phyloP scores from a whole-genome alignment of 2,113 vertebrate species.

The Leptodactylus fuscus region DNA sequence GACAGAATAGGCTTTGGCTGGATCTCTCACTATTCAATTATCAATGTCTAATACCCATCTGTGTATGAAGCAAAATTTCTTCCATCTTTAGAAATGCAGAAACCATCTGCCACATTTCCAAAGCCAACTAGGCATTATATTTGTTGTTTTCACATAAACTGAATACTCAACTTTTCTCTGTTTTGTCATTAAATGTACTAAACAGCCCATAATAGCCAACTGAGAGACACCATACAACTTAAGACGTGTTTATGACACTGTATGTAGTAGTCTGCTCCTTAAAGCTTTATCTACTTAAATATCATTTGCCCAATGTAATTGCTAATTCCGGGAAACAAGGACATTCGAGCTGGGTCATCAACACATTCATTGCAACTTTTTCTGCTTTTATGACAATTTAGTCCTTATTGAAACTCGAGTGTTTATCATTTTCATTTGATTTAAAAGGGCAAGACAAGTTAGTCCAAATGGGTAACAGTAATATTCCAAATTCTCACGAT shows the following conservation, averaged over 20 bases:
- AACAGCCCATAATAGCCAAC: background rate
- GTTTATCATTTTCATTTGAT: no score
- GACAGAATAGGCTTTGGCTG: background rate
- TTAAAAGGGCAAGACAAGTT: no score
- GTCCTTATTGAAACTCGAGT: background rate
- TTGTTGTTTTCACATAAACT: background rate
- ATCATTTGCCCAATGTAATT: background rate
- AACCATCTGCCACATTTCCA: background rate
- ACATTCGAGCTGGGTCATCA: background rate
- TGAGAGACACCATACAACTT: no score
- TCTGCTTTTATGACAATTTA: background rate
- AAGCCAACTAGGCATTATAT: background rate
- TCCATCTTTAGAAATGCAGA: background rate
- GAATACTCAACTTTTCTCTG: background rate
- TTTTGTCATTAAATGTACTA: no score
- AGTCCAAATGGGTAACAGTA: background rate
- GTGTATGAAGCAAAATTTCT: background rate
- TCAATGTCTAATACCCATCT: background rate
- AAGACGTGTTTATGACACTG: no score
- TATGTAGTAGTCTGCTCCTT: background rate
- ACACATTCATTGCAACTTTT: background rate
- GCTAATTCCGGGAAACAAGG: background rate
- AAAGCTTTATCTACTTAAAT: background rate
- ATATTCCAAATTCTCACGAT: no score
- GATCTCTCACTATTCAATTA: conserved; percentile 3